Conservation (phyloP, 2,113 vertebrate species). For the Actenoides lindsayi region DNA sequence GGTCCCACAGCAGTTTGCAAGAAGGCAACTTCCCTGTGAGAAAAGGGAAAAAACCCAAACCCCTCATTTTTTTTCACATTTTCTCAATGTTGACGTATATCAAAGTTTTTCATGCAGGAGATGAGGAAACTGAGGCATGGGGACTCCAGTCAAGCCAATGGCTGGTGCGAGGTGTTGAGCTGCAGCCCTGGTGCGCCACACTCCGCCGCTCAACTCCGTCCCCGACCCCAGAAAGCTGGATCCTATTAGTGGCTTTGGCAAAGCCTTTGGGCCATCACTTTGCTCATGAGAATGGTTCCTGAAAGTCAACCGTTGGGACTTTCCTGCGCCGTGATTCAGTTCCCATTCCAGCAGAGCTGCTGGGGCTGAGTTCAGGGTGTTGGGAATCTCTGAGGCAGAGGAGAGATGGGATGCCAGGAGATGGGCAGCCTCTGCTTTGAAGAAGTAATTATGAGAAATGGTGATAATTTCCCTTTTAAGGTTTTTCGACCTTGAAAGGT, state of each 20-base stretch:
- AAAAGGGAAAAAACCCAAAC: background rate
- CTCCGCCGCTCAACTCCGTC: background rate
- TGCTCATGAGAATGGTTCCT: background rate
- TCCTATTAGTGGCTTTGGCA: conserved; percentile 57
- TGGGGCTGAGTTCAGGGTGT: fast-evolving
- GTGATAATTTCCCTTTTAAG: fast-evolving
- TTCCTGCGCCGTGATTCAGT: background rate
- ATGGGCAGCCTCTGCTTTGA: background rate
- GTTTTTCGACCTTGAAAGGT: background rate
- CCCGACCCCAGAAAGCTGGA: background rate
- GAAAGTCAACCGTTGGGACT: background rate
- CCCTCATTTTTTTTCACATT: fast-evolving
- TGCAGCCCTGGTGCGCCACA: background rate
- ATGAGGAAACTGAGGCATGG: background rate
- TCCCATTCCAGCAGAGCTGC: background rate
- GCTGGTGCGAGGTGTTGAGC: fast-evolving
- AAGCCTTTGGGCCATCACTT: background rate
- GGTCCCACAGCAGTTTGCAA: background rate
- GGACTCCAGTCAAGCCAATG: background rate
- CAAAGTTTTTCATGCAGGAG: background rate
- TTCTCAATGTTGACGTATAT: background rate
- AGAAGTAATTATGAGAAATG: fast-evolving
- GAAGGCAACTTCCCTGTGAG: background rate
- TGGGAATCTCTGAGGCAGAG: background rate
- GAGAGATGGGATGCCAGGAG: fast-evolving